Percentiles rank a stretch among this genome's conserved stretches.
Conservation (phyloP, 2,113 vertebrate species). For the Chloroceryle aenea region DNA sequence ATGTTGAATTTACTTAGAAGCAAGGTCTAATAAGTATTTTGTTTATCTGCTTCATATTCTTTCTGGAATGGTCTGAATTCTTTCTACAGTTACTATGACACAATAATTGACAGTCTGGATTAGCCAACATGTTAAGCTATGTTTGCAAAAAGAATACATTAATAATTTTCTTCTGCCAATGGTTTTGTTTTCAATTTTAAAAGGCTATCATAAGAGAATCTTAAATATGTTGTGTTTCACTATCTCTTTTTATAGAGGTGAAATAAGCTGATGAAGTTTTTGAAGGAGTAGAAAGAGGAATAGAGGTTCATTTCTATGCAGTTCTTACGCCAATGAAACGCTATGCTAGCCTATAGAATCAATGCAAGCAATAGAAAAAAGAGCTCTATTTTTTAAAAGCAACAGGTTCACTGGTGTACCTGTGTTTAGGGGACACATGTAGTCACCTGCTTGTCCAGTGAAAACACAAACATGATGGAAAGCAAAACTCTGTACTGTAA, state of each 20-base stretch:
- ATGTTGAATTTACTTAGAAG: constrained; percentile 4
- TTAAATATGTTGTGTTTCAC: background rate
- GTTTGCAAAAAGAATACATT: background rate
- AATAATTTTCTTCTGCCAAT: background rate
- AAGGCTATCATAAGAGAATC: background rate
- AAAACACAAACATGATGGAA: background rate
- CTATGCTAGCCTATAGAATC: background rate
- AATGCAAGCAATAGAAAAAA: background rate
- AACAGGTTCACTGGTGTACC: background rate
- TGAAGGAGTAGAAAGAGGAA: background rate
- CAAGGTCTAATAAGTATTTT: background rate
- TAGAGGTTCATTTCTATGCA: background rate
- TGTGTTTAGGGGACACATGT: background rate
- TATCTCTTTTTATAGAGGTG: background rate
- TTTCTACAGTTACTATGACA: background rate
- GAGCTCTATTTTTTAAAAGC: background rate
- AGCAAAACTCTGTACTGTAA: background rate
- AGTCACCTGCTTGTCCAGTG: background rate
- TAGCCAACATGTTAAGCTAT: background rate
- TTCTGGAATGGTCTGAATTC: background rate
- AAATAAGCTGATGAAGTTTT: background rate
- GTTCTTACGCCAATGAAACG: background rate
- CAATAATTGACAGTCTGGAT: background rate
- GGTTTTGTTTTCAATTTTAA: background rate
- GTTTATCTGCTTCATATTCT: constrained; percentile 1